These are phyloP conservation scores for Rotaria macrura DNA, from an alignment of 2,888 invertebrate genomes.

Conservation along the genomic window DNA sequence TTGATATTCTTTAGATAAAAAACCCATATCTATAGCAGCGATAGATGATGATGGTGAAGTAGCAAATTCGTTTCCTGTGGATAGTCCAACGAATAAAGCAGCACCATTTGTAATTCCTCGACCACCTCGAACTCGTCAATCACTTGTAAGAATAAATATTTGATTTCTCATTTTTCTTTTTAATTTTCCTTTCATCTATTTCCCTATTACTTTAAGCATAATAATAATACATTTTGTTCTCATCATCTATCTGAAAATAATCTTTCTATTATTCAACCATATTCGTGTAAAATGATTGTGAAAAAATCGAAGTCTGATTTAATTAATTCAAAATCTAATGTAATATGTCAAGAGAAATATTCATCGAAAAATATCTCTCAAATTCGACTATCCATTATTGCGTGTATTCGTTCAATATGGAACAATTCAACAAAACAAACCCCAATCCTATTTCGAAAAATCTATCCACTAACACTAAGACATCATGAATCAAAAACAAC, in stretches of 20 bases:
- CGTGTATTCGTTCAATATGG: background rate
- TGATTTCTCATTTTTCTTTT: background rate
- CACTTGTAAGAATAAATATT: too few species aligned
- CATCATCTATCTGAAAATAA: background rate
- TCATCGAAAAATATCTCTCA: background rate
- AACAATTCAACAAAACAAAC: background rate
- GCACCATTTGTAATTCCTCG: background rate
- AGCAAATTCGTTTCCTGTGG: background rate
- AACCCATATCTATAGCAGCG: background rate
- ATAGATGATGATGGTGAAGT: background rate
- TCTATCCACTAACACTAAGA: background rate
- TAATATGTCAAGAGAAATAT: background rate
- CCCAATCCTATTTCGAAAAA: background rate
- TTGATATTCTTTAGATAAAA: background rate
- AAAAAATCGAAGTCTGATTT: background rate
- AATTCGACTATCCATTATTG: background rate
- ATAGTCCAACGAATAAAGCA: background rate
- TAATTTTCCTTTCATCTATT: background rate
- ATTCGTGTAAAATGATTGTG: background rate
- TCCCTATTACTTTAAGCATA: background rate
- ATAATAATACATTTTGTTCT: background rate
- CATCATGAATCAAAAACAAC: background rate
- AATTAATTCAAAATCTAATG: background rate
- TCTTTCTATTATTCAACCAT: background rate
- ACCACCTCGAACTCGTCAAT: background rate